Evolutionary conservation across 2,888 invertebrate species (phyloP), one percentile per base, ranked within the genome.

Genomic region (Electrophaes corylata): DNA sequence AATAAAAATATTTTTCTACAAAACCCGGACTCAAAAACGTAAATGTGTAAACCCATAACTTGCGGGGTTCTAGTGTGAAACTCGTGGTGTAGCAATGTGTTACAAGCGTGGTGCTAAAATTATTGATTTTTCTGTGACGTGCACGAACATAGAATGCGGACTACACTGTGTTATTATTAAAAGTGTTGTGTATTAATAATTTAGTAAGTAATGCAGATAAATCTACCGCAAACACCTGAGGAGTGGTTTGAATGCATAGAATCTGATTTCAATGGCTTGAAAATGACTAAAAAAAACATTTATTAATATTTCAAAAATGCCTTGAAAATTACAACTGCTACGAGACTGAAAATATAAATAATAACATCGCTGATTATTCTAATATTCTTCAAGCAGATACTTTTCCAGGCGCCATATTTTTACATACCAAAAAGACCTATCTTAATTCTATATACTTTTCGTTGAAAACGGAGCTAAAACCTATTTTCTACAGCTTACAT

Each of bases 81-180:
- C 64, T 29, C 60, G 44, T 29, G 33, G 58, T 46, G 20, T 60
- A 67, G 73, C 71, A 65, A 78, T 76, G 80, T 74, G 64, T 68
- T 58, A 63, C 6, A 57, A 64, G 67, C 67, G 62, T 67, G 67
- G 55, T 60, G 58, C 35, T 29, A 46, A 23, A 56, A 54, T 73
- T 91, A 91, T 91, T 81, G 90, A 91, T 91, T 91, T 91, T 90
- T 73, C 65, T 57, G 79, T 86, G 87, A 88, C 88, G 84, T 87
- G 72, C 75, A 73, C 65, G 54, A 69, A 35, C 37, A 72, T 81
- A 76, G 72, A 72, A 82, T 87, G 86, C 86, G 85, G 88, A 81
- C 74, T 76, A 66, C 8, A 29, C 67, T 75, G 83, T 86, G 83
- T 83, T 86, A 81, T 85, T 84, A 81, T 78, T 81, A 81, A 73